Base-by-base conservation (phyloP, 2,113 vertebrate genomes). In the Nipponia nippon region DNA sequence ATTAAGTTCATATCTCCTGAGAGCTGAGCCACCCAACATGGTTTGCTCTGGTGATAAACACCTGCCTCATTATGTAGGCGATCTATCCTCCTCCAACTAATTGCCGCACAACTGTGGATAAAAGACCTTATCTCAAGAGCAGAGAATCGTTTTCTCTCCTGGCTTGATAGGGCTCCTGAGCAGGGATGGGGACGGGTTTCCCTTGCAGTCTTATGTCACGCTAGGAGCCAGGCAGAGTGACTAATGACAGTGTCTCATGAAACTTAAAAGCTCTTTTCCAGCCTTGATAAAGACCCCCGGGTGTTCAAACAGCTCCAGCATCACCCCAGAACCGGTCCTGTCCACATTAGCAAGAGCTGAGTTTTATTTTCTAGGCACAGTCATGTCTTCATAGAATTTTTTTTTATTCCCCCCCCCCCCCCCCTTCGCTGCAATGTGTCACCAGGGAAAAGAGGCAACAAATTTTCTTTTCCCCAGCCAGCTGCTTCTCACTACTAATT, bases 231-330 rank as follows among this genome's bases (percentile, higher is more conserved):
- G 47, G 44, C 63, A 58, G 38, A 27, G 59, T 26, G 47, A 69
- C 55, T 81, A 34, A 22, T 4, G 22, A 18, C 56, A 32, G 36
- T 1, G 2, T 2, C 53, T 80, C 2, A 0, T 23, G 53, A 55
- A 73, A 52, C 1, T 3, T 50, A 21, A 63, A 89, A 83, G 47
- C 16, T 49, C 36, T 90, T 84, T 25, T 26, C 14, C 10, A 77
- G 10, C 17, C 47, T 83, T 9, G 22, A 58, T 22, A 27, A 80
- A 50, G 30, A 18, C 14, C 30, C 5, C 4, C 3, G 6, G 26
- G 22, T 30, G 36, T 19, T 79, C 14, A 17, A 19, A 32, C 36
- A 72, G 21, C 36, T 76, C 58, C 66, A 42, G 36, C 32, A 70
- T 10, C 49, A 58, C 13, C 47, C 30, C 58, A 53, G 49, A 67